Percentiles rank a stretch among this genome's conserved stretches.
phyloP scores from a whole-genome alignment of 2,113 vertebrate genomes.

The Puffinus mauretanicus region DNA sequence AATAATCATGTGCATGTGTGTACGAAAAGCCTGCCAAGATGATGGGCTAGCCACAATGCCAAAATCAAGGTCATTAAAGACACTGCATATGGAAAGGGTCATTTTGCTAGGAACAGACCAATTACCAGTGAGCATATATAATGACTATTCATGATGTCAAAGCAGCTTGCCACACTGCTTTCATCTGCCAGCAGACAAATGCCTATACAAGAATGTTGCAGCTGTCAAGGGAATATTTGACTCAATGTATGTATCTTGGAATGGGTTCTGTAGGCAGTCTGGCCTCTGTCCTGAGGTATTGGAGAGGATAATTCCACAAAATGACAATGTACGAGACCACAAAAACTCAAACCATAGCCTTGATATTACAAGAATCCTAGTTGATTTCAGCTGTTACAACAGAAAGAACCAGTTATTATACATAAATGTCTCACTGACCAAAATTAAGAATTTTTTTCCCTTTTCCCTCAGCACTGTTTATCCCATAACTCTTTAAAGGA shows the following conservation, averaged over 20 bases:
- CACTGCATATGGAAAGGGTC: conserved; percentile 1
- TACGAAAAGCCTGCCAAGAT: neutral
- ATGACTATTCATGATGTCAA: conserved; percentile 11
- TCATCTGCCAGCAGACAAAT: conserved; percentile 16
- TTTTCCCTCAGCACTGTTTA: neutral
- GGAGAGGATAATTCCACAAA: conserved; percentile 29
- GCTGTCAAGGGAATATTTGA: conserved; percentile 49
- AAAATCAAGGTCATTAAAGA: conserved; percentile 26
- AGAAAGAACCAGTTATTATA: conserved; percentile 31
- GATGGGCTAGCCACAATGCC: conserved; percentile 14
- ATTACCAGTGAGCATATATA: neutral
- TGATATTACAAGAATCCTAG: conserved; percentile 29
- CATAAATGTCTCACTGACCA: conserved; percentile 10
- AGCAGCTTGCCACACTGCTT: conserved; percentile 2
- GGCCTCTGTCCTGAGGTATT: neutral
- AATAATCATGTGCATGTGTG: conserved; percentile 30
- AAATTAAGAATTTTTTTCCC: neutral
- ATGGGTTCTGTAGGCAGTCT: conserved; percentile 1
- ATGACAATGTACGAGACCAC: conserved; percentile 13
- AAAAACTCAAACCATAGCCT: conserved; percentile 39
- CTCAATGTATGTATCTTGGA: conserved; percentile 40
- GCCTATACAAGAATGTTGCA: neutral
- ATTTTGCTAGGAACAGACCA: conserved; percentile 19
- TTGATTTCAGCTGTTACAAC: conserved; percentile 50
- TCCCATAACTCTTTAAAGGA: neutral